These are phyloP conservation scores for Sipha flava DNA, from an alignment of 1,140 invertebrate species.

Conservation along the genomic window DNA sequence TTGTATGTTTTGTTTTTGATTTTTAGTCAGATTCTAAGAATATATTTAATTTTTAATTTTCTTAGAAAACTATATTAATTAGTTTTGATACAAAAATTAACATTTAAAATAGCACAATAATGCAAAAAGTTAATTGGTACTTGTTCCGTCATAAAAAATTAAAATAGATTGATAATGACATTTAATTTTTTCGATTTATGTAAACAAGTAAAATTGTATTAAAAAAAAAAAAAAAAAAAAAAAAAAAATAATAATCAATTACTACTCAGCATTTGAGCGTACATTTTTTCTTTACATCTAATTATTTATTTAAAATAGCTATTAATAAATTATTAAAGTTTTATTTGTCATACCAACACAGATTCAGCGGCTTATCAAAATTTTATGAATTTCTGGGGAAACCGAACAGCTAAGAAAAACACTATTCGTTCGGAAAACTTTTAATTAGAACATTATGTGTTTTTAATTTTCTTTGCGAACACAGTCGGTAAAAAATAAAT, in stretches of 20 bases:
- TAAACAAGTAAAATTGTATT: too few species aligned
- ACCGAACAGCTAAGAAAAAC: not conserved
- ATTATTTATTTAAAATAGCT: constrained; percentile 14
- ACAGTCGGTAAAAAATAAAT: not conserved
- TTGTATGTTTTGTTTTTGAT: too few species aligned
- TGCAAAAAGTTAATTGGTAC: not conserved
- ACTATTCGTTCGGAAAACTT: not conserved
- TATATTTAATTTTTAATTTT: not conserved
- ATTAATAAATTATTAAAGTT: constrained; percentile 19
- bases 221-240: too few species aligned
- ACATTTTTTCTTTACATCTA: not conserved
- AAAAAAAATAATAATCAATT: not conserved
- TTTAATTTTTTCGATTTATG: not conserved
- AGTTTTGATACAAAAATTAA: not conserved
- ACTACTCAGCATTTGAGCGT: not conserved
- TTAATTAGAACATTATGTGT: constrained; percentile 14
- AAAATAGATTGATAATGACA: not conserved
- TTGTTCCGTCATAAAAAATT: not conserved
- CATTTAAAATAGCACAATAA: not conserved
- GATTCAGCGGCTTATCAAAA: not conserved
- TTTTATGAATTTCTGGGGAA: not conserved
- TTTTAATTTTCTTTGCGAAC: constrained; percentile 5
- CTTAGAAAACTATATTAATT: not conserved
- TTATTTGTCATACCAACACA: not conserved
- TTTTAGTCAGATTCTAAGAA: not conserved